Evolutionary conservation across 2,797 vertebrate genomes (phyloP), one percentile per base, ranked within the genome.

Genomic region (Xiphophorus birchmanni): DNA sequence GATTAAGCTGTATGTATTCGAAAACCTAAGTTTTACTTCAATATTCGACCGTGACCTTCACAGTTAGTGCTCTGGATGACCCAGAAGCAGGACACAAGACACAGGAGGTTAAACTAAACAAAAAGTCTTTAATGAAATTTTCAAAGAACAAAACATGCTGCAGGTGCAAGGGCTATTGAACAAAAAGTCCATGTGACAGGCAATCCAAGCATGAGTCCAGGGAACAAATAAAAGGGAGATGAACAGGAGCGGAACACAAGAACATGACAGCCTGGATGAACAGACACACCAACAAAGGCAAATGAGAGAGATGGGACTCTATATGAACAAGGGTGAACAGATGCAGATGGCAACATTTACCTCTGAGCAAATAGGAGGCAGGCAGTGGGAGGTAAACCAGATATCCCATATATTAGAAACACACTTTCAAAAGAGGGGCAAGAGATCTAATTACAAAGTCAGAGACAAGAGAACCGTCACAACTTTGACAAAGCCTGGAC

Each of bases 331-430:
- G 40, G 37, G 74, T 35, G 40, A 58, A 44, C 54, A 60, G 40
- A 76, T 23, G 45, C 74, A 76, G 74, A 58, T 60, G 52, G 74
- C 54, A 58, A 75, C 54, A 75, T 58, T 76, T 60, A 45, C 40
- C n/a, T 29, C 54, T 29, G 32, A 54, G 73, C 73, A 40, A 37
- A 56, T 1, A 52, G 21, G 26, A n/a, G 74, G 40, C 73, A 40
- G 37, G 21, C 73, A 26, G 23, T 2, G 67, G 67, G 44, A 52
- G 73, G 35, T 23, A 40, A 37, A 56, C 35, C 35, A 58, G 52
- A 75, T n/a, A 56, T 8, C 23, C 8, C 29, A 18, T 7, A 12
- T 37, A 54, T 13, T 12, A 26, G 37, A 44, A 58, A 5, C 44
- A 44, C n/a, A n/a, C n/a, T 72, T 72, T 26, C 42, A 32, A 69